Percentiles rank a stretch among this genome's conserved stretches.
Conservation (phyloP, 2,797 vertebrate species). For the Sorex maritimensis region DNA sequence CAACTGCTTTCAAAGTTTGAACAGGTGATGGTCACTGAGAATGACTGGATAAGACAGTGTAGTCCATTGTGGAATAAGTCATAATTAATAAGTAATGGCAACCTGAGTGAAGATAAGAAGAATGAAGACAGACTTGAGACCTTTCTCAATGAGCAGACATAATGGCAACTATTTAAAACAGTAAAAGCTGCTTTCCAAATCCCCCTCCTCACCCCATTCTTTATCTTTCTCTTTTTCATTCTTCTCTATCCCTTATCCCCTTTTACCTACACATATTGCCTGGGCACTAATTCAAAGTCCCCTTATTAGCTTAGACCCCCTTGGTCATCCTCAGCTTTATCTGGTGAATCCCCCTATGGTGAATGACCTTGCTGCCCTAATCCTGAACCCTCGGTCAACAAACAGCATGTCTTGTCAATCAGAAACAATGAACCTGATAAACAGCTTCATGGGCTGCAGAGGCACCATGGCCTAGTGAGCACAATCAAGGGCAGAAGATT, state of each 20-base stretch:
- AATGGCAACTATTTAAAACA: not conserved
- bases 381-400: constrained; percentile 66
- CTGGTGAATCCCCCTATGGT: constrained; percentile 45
- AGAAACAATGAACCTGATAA: constrained; percentile 69
- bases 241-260: constrained; percentile 32
- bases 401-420: constrained; percentile 79
- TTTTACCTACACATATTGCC: constrained; percentile 58
- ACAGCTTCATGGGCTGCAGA: not conserved
- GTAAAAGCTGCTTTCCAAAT: constrained; percentile 14
- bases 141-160: not conserved
- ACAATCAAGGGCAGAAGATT: constrained; percentile 66
- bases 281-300: constrained; percentile 70
- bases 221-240: constrained; percentile 49
- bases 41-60: constrained; percentile 6
- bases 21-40: too few relatives aligned
- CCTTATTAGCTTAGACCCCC: not conserved
- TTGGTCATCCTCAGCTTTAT: not conserved
- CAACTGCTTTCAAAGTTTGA: not conserved
- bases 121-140: not conserved
- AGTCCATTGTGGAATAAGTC: constrained; percentile 20
- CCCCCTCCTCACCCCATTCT: not conserved
- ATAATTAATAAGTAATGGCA: constrained; percentile 43
- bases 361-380: constrained; percentile 71
- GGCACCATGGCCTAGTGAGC: constrained; percentile 19
- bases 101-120: constrained; percentile 52